phyloP scores from a whole-genome alignment of 1,140 invertebrate species.

The Thrips palmi region DNA sequence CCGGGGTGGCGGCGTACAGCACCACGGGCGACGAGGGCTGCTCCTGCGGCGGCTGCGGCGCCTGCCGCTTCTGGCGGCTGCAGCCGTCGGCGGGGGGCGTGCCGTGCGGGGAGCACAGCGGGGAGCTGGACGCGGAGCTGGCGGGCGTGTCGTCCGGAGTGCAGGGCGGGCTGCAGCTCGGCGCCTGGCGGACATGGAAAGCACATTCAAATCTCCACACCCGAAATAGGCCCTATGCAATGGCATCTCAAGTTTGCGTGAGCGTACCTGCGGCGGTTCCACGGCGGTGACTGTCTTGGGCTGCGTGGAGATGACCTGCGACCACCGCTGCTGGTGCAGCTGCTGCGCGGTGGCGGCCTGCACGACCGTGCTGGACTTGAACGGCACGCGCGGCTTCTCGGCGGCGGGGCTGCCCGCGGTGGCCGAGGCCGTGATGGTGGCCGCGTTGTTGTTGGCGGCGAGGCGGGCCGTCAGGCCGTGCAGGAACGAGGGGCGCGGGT shows the following conservation, averaged over 20 bases:
- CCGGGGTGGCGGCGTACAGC: conserved; percentile 7
- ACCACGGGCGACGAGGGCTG: conserved; percentile 17
- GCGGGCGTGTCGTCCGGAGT: not conserved
- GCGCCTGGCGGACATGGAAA: no score
- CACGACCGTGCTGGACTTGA: conserved; percentile 17
- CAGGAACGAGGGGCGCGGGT: conserved; percentile 44
- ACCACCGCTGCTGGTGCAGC: conserved; percentile 2
- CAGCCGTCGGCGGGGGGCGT: conserved; percentile 4
- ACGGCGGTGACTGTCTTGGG: no score
- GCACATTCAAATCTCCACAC: no score
- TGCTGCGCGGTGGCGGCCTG: no score
- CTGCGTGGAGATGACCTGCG: not conserved
- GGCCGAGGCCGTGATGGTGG: not conserved
- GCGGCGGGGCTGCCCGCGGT: not conserved
- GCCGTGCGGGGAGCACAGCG: conserved; percentile 1
- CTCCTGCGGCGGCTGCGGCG: conserved; percentile 35
- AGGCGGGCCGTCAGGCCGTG: conserved; percentile 28
- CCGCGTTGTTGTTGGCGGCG: not conserved
- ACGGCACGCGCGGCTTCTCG: conserved; percentile 31
- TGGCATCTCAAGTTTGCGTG: no score
- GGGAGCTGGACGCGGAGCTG: conserved; percentile 1
- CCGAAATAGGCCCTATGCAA: no score
- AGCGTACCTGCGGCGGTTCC: no score
- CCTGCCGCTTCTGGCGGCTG: conserved; percentile 17
- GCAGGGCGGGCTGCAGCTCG: not conserved